These are phyloP conservation scores for Nestor notabilis DNA, from an alignment of 2,113 vertebrate genomes.

Conservation along the genomic window DNA sequence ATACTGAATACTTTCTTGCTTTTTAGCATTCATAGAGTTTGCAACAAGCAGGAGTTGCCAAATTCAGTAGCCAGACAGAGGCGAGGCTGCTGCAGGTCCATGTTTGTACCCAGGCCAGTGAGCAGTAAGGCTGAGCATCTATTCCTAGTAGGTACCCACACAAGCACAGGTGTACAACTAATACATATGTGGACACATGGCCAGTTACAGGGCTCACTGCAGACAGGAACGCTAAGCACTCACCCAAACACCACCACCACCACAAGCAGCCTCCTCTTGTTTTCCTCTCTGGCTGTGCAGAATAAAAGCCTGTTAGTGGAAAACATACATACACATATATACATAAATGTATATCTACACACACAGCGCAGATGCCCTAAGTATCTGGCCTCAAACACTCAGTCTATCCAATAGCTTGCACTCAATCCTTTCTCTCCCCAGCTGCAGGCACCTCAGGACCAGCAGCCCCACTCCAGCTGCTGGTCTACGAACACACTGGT, in stretches of 20 bases:
- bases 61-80: neutral
- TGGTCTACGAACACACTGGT: neutral
- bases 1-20: neutral
- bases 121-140: neutral
- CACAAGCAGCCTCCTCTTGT: neutral
- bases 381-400: neutral
- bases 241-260: neutral
- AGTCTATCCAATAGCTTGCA: neutral
- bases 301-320: neutral
- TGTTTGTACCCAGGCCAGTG: neutral
- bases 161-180: neutral
- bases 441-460: neutral
- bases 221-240: neutral
- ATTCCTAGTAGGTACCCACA: neutral
- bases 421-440: neutral
- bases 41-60: neutral
- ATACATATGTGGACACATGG: neutral
- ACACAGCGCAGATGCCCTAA: neutral
- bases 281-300: neutral
- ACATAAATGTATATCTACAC: neutral
- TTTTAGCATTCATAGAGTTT: slow-evolving; percentile 1
- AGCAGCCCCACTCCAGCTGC: neutral
- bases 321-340: neutral
- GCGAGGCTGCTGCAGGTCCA: neutral
- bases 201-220: neutral